phyloP scores from a whole-genome alignment of 2,113 vertebrate species.

The Forbesichthys papilliferus region DNA sequence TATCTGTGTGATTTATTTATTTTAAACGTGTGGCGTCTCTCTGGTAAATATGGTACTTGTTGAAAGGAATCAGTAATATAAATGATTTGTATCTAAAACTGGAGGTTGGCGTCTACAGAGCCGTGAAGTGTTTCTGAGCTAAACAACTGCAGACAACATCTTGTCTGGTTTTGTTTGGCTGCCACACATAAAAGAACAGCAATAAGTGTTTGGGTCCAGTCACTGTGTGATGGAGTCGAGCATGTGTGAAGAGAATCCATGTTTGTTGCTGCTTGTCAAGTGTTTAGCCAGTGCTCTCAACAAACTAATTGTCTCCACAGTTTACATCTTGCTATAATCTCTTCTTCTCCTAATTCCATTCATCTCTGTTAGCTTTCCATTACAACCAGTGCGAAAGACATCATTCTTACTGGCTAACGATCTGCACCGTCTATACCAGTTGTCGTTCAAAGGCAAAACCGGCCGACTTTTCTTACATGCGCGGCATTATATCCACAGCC shows the following conservation, averaged over 20 bases:
- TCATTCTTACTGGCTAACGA: conserved; percentile 3
- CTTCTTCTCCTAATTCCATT: conserved; percentile 42
- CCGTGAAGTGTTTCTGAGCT: background rate
- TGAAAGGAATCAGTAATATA: too few species aligned
- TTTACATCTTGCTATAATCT: conserved; percentile 32
- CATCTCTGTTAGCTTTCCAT: conserved; percentile 51
- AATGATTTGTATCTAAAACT: too few species aligned
- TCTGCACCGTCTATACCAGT: background rate
- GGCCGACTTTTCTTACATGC: too few species aligned
- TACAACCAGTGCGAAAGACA: conserved; percentile 11
- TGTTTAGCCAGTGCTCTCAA: conserved; percentile 27
- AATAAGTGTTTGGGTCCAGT: conserved; percentile 34
- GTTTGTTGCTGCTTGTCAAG: conserved; percentile 3
- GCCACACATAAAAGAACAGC: conserved; percentile 34
- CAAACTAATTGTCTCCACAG: conserved; percentile 22
- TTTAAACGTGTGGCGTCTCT: too few species aligned
- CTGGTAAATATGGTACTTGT: too few species aligned
- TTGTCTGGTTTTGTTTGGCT: conserved; percentile 41
- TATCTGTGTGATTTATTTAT: too few species aligned
- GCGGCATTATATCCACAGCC: conserved; percentile 35
- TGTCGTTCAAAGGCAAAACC: background rate
- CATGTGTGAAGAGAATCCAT: conserved; percentile 1
- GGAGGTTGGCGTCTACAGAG: too few species aligned
- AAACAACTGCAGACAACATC: conserved; percentile 38
- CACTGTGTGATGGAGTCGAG: conserved; percentile 29